Evolutionary conservation across 2,888 invertebrate species (phyloP).

Genomic region (Epicampocera succincta): DNA sequence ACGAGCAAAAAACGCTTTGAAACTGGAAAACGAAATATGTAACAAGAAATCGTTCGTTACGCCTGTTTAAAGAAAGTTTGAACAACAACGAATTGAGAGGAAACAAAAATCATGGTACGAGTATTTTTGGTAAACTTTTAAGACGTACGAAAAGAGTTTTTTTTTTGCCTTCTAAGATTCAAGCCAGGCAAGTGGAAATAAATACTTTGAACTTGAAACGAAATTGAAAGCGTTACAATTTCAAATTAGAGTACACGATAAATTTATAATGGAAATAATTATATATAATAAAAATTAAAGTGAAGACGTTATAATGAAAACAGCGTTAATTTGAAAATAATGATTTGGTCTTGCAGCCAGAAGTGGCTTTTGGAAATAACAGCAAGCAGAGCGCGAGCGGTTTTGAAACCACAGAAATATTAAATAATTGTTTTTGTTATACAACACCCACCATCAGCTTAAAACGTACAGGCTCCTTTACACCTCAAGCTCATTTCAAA

Average conservation of each 20-base stretch:
- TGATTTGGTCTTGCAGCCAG: conserved; percentile 74
- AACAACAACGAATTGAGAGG: neutral
- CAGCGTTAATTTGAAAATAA: conserved; percentile 79
- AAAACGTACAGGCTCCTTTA: neutral
- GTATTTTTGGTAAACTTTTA: conserved; percentile 3
- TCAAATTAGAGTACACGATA: conserved; percentile 34
- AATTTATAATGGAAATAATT: conserved; percentile 7
- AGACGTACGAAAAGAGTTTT: neutral
- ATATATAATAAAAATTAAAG: conserved; percentile 7
- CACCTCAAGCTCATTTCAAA: conserved; percentile 16
- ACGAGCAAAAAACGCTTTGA: conserved; percentile 1
- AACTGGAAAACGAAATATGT: conserved; percentile 53
- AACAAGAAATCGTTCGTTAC: conserved; percentile 75
- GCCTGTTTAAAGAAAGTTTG: conserved; percentile 76
- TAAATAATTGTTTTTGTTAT: conserved; percentile 63
- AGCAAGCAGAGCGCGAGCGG: conserved; percentile 30
- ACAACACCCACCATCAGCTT: conserved; percentile 54
- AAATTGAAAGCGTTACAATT: conserved; percentile 69
- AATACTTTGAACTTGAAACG: conserved; percentile 76
- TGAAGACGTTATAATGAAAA: conserved; percentile 60
- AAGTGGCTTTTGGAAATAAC: conserved; percentile 54
- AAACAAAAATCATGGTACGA: conserved; percentile 5
- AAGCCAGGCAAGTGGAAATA: conserved; percentile 62
- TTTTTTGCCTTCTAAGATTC: neutral
- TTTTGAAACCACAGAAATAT: conserved; percentile 24